Evolutionary conservation across 1,140 invertebrate species (phyloP).

Genomic region (Xylocopa sonorina): DNA sequence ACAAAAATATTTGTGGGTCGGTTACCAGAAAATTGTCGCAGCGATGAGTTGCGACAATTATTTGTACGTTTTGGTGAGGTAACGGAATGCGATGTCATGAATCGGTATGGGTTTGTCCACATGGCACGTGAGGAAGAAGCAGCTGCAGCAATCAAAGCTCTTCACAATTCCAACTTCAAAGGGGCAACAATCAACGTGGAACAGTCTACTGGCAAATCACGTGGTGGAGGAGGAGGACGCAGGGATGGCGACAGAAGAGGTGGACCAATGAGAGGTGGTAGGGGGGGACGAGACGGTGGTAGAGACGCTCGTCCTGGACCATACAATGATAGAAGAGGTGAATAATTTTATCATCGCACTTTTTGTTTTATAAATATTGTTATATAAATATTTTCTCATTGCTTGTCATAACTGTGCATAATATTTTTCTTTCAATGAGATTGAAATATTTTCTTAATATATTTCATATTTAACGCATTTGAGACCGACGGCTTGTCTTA

Average conservation of each 20-base stretch:
- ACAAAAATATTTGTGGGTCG: constrained; percentile 82
- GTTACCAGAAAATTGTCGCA: constrained; percentile 80
- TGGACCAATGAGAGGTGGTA: constrained; percentile 79
- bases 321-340: constrained; percentile 81
- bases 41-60: constrained; percentile 78
- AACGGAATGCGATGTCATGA: constrained; percentile 81
- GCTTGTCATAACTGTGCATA: background rate
- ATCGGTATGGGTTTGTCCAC: constrained; percentile 80
- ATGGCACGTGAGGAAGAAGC: constrained; percentile 80
- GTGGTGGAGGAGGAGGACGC: constrained; percentile 74
- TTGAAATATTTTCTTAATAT: no score
- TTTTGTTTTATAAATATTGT: no score
- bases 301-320: constrained; percentile 81
- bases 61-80: constrained; percentile 80
- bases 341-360: constrained; percentile 16
- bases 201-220: constrained; percentile 80
- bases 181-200: constrained; percentile 81
- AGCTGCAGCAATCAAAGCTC: constrained; percentile 78
- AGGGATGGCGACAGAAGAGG: constrained; percentile 77
- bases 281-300: constrained; percentile 80
- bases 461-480: no score
- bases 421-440: no score
- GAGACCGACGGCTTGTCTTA: no score
- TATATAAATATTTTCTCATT: constrained; percentile 60
- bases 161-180: constrained; percentile 80